Evolutionary conservation across 2,888 invertebrate genomes (phyloP).

Genomic region (Drosophila differens): DNA sequence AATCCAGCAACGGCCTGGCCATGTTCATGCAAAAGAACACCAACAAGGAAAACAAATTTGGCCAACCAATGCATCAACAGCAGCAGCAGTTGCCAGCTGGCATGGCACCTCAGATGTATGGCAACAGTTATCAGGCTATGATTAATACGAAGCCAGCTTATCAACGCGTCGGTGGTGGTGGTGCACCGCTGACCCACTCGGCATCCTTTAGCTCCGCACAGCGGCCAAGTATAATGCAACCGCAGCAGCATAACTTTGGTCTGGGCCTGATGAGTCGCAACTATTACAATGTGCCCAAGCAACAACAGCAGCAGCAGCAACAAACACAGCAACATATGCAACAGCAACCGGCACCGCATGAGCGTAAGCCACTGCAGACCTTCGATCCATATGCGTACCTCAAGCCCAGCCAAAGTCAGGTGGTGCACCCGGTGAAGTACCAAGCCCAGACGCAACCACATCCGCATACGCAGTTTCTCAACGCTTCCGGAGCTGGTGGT

Average conservation of each 20-base stretch:
- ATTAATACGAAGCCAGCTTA: conserved; percentile 52
- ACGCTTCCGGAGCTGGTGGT: conserved; percentile 59
- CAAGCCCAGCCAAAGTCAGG: conserved; percentile 76
- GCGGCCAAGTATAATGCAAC: conserved; percentile 68
- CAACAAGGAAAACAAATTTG: conserved; percentile 82
- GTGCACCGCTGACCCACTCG: conserved; percentile 78
- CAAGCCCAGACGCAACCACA: conserved; percentile 63
- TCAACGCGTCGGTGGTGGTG: conserved; percentile 42
- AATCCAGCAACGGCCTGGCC: conserved; percentile 56
- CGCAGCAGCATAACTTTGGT: conserved; percentile 58
- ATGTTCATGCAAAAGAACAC: conserved; percentile 73
- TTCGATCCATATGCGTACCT: conserved; percentile 84
- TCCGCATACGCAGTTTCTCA: conserved; percentile 78
- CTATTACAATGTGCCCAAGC: conserved; percentile 70
- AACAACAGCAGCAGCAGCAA: conserved; percentile 54
- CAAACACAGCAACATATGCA: conserved; percentile 51
- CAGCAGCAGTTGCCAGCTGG: conserved; percentile 40
- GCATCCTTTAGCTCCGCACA: conserved; percentile 83
- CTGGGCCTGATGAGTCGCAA: conserved; percentile 75
- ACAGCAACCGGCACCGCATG: conserved; percentile 51
- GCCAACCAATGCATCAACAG: conserved; percentile 40
- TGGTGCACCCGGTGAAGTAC: conserved; percentile 62
- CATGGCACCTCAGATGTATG: conserved; percentile 67
- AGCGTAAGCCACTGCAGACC: conserved; percentile 82
- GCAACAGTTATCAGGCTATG: conserved; percentile 57